A percentile compares a stretch with the other conserved stretches of the same genome.
Evolutionary conservation across 2,797 vertebrate genomes (phyloP).

Genomic region (Meda fulgida): DNA sequence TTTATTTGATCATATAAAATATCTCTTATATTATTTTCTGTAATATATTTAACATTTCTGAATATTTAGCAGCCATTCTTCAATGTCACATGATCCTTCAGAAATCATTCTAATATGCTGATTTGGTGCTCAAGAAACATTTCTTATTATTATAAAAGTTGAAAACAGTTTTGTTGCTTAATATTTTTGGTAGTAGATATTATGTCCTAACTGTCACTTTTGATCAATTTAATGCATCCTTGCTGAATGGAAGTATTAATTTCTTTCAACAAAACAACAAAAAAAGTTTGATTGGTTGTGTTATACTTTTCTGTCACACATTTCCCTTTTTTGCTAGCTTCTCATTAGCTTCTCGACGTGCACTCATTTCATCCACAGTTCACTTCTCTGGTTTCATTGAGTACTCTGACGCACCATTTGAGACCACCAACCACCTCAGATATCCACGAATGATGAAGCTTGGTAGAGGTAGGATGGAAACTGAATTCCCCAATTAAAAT

Average conservation of each 20-base stretch:
- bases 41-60: background rate
- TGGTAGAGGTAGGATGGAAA: slow-evolving; percentile 82
- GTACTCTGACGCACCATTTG: slow-evolving; percentile 83
- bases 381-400: slow-evolving; percentile 90
- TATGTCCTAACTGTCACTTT: background rate
- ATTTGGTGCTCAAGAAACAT: background rate
- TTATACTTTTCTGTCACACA: background rate
- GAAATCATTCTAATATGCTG: background rate
- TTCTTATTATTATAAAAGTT: background rate
- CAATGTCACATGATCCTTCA: too few species aligned
- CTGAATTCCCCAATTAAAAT: background rate
- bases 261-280: background rate
- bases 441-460: slow-evolving; percentile 87
- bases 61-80: too few species aligned
- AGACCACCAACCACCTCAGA: slow-evolving; percentile 76
- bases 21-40: background rate
- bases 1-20: background rate
- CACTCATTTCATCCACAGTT: slow-evolving; percentile 72
- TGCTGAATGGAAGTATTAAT: background rate
- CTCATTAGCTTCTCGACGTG: background rate
- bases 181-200: background rate
- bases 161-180: background rate
- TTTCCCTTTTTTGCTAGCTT: background rate
- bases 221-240: background rate
- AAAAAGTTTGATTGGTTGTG: background rate